phyloP scores from a whole-genome alignment of 2,888 invertebrate species.

The Galerucella pusilla region DNA sequence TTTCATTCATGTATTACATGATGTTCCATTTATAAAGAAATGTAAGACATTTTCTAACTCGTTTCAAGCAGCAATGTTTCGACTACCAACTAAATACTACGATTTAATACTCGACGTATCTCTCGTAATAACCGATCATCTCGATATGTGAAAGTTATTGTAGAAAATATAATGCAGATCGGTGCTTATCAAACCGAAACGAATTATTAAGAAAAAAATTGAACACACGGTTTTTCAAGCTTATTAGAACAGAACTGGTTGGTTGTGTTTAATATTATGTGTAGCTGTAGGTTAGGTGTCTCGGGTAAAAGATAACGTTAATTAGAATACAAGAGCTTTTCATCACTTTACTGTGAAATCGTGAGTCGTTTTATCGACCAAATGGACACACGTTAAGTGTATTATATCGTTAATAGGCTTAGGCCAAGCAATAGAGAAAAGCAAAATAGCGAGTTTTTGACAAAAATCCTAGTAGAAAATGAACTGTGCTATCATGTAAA shows the following conservation, averaged over 20 bases:
- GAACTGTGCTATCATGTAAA: no score
- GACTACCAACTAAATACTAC: no score
- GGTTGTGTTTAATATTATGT: background rate
- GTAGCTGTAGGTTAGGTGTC: background rate
- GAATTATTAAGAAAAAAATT: background rate
- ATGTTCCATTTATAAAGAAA: no score
- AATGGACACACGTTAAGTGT: no score
- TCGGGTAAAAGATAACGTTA: background rate
- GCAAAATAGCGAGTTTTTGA: no score
- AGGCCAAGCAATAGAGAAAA: no score
- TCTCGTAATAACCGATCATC: background rate
- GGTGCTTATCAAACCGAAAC: background rate
- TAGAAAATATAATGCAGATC: background rate
- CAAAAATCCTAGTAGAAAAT: no score
- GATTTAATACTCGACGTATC: background rate
- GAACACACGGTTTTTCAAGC: background rate
- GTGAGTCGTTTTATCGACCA: no score
- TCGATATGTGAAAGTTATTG: background rate
- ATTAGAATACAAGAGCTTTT: background rate
- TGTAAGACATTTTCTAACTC: no score
- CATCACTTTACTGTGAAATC: background rate
- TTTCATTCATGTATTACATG: no score
- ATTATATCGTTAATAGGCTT: no score
- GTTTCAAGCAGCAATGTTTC: no score
- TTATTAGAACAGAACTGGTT: background rate